These are phyloP conservation scores for Temnothorax curvispinosus DNA, from an alignment of 1,140 invertebrate species.

Conservation along the genomic window DNA sequence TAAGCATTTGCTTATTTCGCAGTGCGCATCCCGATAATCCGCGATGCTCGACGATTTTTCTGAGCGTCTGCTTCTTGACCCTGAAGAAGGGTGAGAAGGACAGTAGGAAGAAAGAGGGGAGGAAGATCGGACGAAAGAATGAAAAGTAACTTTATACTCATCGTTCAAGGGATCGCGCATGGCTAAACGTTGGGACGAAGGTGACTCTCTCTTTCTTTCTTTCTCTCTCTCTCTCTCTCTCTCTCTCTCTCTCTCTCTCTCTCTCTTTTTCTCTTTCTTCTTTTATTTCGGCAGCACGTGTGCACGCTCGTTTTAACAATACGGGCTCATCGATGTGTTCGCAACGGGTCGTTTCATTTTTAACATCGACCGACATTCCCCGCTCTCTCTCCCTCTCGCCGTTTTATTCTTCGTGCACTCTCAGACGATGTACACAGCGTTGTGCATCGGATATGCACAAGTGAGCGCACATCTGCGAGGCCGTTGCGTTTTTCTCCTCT, in stretches of 20 bases:
- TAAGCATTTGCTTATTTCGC: conserved; percentile 8
- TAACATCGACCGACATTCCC: conserved; percentile 36
- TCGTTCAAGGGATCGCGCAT: not conserved
- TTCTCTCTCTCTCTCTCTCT: not conserved
- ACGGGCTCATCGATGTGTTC: conserved; percentile 38
- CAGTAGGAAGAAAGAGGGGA: not conserved
- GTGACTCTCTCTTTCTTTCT: too few species aligned
- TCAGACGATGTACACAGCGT: conserved; percentile 7
- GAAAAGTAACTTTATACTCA: conserved; percentile 54
- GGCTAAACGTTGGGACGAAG: conserved; percentile 1
- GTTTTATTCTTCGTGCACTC: conserved; percentile 41
- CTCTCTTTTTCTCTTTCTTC: not conserved
- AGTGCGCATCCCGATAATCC: not conserved
- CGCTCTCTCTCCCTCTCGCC: not conserved
- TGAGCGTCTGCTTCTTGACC: not conserved
- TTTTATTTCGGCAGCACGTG: conserved; percentile 31
- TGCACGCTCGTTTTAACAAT: conserved; percentile 52
- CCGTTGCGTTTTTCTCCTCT: conserved; percentile 34
- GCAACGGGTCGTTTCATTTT: conserved; percentile 57
- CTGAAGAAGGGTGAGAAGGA: not conserved
- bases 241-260: not conserved
- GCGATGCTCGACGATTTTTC: not conserved
- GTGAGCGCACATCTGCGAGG: conserved; percentile 44
- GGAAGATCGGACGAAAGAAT: conserved; percentile 1
- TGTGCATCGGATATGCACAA: conserved; percentile 39